Conservation (phyloP, 2,113 vertebrate species). For the Mastomys natalensis region DNA sequence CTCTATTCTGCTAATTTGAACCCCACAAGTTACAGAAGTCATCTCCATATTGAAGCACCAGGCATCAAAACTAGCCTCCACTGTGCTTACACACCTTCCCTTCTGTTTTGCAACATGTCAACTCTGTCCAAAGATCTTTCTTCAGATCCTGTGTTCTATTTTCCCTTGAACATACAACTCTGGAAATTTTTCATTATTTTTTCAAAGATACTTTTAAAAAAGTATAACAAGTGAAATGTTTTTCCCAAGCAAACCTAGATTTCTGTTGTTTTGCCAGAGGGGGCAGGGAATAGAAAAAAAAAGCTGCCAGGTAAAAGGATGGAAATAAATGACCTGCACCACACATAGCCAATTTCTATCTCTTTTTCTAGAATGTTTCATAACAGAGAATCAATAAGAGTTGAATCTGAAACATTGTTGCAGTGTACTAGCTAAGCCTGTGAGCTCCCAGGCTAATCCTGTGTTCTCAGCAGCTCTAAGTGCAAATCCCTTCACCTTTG, state of each 20-base stretch:
- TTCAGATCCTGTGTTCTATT: not conserved
- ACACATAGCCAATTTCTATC: conserved; percentile 58
- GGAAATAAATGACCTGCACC: conserved; percentile 75
- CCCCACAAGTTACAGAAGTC: not conserved
- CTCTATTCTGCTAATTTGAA: not conserved
- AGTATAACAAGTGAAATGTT: conserved; percentile 52
- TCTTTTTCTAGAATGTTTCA: conserved; percentile 69
- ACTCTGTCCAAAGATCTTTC: not conserved
- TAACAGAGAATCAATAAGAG: conserved; percentile 73
- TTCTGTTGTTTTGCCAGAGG: not conserved
- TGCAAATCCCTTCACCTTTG: conserved; percentile 67
- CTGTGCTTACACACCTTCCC: not conserved
- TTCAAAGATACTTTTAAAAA: not conserved
- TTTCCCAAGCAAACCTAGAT: conserved; percentile 40
- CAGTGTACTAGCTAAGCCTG: conserved; percentile 47
- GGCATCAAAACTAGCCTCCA: not conserved
- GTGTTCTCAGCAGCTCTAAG: conserved; percentile 63
- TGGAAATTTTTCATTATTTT: conserved; percentile 47
- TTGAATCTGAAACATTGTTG: conserved; percentile 57
- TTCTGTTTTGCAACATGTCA: not conserved
- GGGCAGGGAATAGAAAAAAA: conserved; percentile 13
- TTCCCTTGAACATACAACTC: not conserved
- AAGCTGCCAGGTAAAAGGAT: conserved; percentile 46
- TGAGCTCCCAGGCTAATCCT: conserved; percentile 55
- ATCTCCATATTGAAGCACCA: not conserved